These are phyloP conservation scores for Tachysurus vachellii DNA, from an alignment of 2,113 vertebrate genomes.

Conservation along the genomic window DNA sequence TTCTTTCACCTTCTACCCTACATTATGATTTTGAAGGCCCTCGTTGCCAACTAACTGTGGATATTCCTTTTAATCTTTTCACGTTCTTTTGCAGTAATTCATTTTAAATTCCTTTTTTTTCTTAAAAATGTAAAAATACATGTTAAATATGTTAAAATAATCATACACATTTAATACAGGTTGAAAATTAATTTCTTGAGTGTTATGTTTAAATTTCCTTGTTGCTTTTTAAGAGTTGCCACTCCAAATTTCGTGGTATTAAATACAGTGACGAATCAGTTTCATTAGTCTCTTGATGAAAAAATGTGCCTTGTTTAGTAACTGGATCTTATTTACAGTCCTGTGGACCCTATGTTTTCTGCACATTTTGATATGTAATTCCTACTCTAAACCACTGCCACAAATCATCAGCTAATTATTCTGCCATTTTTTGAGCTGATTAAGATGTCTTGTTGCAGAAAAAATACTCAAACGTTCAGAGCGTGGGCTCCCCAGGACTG, in stretches of 20 bases:
- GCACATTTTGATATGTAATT: not conserved
- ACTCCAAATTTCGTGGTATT: too few relatives aligned
- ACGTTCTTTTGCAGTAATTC: too few relatives aligned
- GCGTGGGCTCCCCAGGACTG: slow-evolving; percentile 9
- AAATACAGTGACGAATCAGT: too few relatives aligned
- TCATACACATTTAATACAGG: not conserved
- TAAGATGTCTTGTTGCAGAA: not conserved
- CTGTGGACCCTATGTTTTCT: not conserved
- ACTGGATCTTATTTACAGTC: not conserved
- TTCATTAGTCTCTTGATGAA: not conserved
- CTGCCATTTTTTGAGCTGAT: not conserved
- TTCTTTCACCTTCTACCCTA: not conserved
- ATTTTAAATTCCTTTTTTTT: too few relatives aligned
- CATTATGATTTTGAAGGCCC: not conserved
- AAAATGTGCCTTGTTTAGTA: not conserved
- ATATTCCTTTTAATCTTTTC: too few relatives aligned
- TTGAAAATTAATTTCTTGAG: too few relatives aligned
- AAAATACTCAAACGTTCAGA: not conserved
- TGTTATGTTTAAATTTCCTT: too few relatives aligned
- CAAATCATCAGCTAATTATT: slow-evolving; percentile 5
- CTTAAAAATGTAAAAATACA: not conserved
- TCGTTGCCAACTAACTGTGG: not conserved
- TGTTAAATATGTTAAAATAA: not conserved
- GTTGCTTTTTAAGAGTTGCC: too few relatives aligned
- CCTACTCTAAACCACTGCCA: not conserved